Evolutionary conservation across 2,888 invertebrate species (phyloP).

Genomic region (Leptodirus hochenwartii): DNA sequence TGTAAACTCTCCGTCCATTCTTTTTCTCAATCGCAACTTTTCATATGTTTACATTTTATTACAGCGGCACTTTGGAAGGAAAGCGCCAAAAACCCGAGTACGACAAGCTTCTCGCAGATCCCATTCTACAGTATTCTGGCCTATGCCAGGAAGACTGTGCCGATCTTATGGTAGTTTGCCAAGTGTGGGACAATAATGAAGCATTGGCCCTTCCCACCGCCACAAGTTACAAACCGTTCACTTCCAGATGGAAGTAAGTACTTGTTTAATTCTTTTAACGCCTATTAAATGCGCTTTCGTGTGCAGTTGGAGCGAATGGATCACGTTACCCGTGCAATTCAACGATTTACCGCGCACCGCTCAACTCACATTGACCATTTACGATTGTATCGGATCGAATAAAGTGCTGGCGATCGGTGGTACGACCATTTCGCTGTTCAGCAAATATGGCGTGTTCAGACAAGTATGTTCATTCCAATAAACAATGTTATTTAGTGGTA

Average conservation of each 20-base stretch:
- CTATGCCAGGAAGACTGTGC: slow-evolving; percentile 69
- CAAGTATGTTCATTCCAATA: slow-evolving; percentile 34
- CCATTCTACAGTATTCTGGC: slow-evolving; percentile 81
- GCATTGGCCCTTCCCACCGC: slow-evolving; percentile 72
- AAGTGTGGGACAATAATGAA: slow-evolving; percentile 64
- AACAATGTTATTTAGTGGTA: too few species aligned
- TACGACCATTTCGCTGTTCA: slow-evolving; percentile 83
- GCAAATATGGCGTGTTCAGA: slow-evolving; percentile 81
- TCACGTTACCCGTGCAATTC: slow-evolving; percentile 75
- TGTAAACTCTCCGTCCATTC: slow-evolving; percentile 42
- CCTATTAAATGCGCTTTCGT: slow-evolving; percentile 8
- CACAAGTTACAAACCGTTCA: slow-evolving; percentile 84
- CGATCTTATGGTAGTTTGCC: slow-evolving; percentile 75
- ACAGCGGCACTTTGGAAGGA: slow-evolving; percentile 85
- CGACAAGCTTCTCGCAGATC: slow-evolving; percentile 71
- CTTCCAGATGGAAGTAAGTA: slow-evolving; percentile 79
- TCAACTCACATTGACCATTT: slow-evolving; percentile 71
- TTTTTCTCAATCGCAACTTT: slow-evolving; percentile 5
- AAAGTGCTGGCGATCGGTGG: slow-evolving; percentile 77
- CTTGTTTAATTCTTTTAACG: slow-evolving; percentile 4
- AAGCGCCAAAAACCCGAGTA: slow-evolving; percentile 71
- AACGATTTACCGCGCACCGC: slow-evolving; percentile 82
- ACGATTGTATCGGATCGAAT: slow-evolving; percentile 79
- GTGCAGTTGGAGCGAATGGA: slow-evolving; percentile 94
- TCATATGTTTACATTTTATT: slow-evolving; percentile 14